Base-by-base conservation (phyloP, 2,113 vertebrate species). In the Syngnathoides biaculeatus region DNA sequence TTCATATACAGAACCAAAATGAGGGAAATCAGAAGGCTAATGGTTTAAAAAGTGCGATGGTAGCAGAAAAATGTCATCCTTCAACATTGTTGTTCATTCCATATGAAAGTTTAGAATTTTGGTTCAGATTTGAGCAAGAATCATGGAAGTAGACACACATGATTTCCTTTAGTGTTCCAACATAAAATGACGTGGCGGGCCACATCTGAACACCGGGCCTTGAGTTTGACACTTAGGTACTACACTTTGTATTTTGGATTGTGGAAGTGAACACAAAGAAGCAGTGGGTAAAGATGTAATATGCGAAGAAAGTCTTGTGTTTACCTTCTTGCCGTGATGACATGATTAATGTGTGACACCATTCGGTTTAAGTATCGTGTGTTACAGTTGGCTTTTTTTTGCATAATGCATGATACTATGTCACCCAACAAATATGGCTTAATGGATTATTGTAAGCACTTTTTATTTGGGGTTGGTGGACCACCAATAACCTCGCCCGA, bases 401-500 rank as follows among this genome's bases (percentile, higher is more conserved):
- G 50, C 30, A 60, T 19, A 42, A 35, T 15, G 50, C 58, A 74
- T 4, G 73, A 50, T 38, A 69, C 38, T n/a, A n/a, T n/a, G 11
- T 77, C 71, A 80, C 27, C 27, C 19, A 15, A 62, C 55, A 62
- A 68, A 66, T 67, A 69, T 69, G 69, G 74, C 66, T 85, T 74
- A 78, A 20, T 71, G 73, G 78, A 48, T 79, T 82, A 78, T 68
- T 65, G 71, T 82, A 82, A 86, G 76, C 83, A 68, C 13, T 66
- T 71, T 82, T 57, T 75, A 45, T 69, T 81, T 71, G 63, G 50
- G 67, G 66, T 13, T 64, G 38, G 55, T 75, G 55, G 50, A 59
- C 45, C 73, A 56, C 56, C 53, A 55, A 39, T 59, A 38, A 19
- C 38, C 20, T 5, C 58, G 10, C 38, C 22, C 58, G 22, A 38